phyloP scores from a whole-genome alignment of 2,797 vertebrate genomes.

The Hypotaenidia philippensis region DNA sequence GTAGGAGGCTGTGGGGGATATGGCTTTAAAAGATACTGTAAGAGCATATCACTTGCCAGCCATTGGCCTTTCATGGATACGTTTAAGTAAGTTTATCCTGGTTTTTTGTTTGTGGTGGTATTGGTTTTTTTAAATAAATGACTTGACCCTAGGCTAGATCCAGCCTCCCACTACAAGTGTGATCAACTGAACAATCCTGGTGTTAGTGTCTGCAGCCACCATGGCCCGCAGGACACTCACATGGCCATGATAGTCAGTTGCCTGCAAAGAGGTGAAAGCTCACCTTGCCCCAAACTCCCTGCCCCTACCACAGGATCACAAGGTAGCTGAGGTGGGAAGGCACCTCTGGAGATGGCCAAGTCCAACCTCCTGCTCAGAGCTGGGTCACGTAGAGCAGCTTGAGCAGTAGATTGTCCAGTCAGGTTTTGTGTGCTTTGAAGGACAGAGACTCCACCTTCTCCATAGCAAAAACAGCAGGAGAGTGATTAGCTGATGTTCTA shows the following conservation, averaged over 20 bases:
- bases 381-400: background rate
- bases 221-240: rapidly evolving
- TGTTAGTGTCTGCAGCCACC: background rate
- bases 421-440: background rate
- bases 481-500: background rate
- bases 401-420: rapidly evolving
- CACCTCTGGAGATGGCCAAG: background rate
- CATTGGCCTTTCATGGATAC: background rate
- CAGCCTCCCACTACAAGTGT: background rate
- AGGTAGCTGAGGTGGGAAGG: background rate
- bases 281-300: background rate
- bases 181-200: background rate
- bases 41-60: background rate
- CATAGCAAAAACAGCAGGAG: background rate
- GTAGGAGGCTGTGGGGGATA: background rate
- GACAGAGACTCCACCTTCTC: background rate
- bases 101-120: background rate
- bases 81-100: background rate
- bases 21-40: background rate
- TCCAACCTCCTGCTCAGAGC: background rate
- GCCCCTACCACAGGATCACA: background rate
- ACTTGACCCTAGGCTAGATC: background rate
- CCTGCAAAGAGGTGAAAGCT: background rate
- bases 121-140: background rate
- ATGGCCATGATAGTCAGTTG: rapidly evolving